phyloP scores from a whole-genome alignment of 2,113 vertebrate species.

The Chaetorhynchus papuensis region DNA sequence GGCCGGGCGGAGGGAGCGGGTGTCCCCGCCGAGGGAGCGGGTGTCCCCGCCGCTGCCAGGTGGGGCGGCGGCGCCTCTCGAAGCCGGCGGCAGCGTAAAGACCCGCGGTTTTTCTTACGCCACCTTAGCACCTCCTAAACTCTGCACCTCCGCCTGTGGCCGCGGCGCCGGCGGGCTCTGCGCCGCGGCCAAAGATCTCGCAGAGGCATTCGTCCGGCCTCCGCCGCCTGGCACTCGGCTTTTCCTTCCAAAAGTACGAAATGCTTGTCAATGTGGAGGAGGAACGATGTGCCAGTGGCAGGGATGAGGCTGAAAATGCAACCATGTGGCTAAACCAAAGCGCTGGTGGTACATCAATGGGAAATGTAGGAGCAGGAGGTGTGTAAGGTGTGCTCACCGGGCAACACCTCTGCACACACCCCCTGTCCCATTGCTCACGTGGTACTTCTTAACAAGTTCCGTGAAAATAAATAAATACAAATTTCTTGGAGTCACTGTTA shows the following conservation, averaged over 20 bases:
- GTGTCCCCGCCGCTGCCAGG: not conserved
- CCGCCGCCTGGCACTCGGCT: too few species aligned
- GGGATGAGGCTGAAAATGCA: not conserved
- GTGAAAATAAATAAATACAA: not conserved
- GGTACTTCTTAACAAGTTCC: not conserved
- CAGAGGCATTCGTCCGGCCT: too few species aligned
- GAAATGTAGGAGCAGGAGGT: not conserved
- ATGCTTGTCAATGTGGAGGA: rapidly evolving
- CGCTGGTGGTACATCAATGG: not conserved
- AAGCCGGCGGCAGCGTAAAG: not conserved
- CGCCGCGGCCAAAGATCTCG: not conserved
- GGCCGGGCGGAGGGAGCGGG: too few species aligned
- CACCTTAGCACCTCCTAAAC: rapidly evolving
- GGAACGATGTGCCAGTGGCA: not conserved
- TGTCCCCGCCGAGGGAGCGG: not conserved
- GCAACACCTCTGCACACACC: rapidly evolving
- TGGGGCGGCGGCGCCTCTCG: rapidly evolving
- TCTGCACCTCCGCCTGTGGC: not conserved
- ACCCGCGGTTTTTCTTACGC: not conserved
- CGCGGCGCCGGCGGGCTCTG: not conserved
- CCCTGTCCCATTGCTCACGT: rapidly evolving
- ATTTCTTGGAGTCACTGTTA: not conserved
- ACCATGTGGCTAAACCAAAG: not conserved
- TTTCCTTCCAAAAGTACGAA: not conserved
- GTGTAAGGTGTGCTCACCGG: rapidly evolving